Evolutionary conservation across 2,113 vertebrate genomes (phyloP).

Genomic region (Ictalurus furcatus): DNA sequence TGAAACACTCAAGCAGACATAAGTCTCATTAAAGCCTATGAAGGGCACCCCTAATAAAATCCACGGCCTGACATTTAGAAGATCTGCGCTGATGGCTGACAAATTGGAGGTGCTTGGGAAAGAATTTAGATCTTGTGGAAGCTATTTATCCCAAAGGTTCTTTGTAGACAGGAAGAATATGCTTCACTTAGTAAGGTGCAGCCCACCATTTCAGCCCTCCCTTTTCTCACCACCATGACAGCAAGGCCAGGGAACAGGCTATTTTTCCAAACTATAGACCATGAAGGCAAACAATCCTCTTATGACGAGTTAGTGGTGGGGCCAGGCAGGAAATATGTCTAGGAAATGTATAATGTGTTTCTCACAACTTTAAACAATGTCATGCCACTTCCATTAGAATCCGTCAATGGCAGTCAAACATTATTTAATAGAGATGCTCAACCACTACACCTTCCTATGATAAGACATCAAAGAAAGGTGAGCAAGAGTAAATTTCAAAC

Average conservation of each 20-base stretch:
- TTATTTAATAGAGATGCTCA: slow-evolving; percentile 25
- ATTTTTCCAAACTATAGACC: slow-evolving; percentile 36
- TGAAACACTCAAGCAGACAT: slow-evolving; percentile 77
- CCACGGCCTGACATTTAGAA: slow-evolving; percentile 73
- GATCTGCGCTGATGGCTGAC: slow-evolving; percentile 78
- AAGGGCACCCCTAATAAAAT: slow-evolving; percentile 79
- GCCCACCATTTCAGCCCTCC: slow-evolving; percentile 31
- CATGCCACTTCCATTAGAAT: neutral
- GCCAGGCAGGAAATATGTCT: slow-evolving; percentile 45
- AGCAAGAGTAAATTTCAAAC: neutral
- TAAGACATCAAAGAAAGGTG: slow-evolving; percentile 5
- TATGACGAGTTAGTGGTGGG: slow-evolving; percentile 11
- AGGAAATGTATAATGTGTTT: slow-evolving; percentile 24
- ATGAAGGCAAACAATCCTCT: slow-evolving; percentile 43
- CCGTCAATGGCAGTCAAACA: slow-evolving; percentile 25
- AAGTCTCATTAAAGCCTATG: slow-evolving; percentile 77
- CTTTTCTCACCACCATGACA: slow-evolving; percentile 32
- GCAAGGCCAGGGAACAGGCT: slow-evolving; percentile 28
- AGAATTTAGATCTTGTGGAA: slow-evolving; percentile 62
- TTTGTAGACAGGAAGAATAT: slow-evolving; percentile 67
- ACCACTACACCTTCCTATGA: neutral
- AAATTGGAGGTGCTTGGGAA: slow-evolving; percentile 75
- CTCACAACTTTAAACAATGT: slow-evolving; percentile 28
- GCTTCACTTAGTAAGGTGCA: slow-evolving; percentile 38
- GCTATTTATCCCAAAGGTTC: slow-evolving; percentile 73